Percentiles rank a stretch among this genome's conserved stretches.
These are phyloP conservation scores for Stercorarius parasiticus DNA, from an alignment of 2,113 vertebrate genomes.

Conservation along the genomic window DNA sequence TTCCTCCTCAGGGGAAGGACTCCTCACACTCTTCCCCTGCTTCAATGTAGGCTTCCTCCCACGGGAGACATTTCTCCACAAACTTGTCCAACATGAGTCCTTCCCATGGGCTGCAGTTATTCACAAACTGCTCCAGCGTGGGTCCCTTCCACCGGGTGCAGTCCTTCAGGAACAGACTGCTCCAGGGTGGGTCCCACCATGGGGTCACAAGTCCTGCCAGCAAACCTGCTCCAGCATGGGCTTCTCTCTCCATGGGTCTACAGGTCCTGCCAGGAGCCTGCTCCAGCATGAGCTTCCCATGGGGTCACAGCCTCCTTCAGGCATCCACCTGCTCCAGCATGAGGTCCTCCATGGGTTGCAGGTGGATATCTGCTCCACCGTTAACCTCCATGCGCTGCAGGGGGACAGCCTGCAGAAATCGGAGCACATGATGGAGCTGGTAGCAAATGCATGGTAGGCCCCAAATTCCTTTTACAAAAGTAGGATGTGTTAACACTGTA, in stretches of 20 bases:
- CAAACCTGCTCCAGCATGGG: not conserved
- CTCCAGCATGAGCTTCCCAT: not conserved
- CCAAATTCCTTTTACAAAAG: not conserved
- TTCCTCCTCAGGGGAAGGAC: not conserved
- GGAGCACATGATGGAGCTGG: not conserved
- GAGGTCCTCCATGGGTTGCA: not conserved
- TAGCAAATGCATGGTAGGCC: not conserved
- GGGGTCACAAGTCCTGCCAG: not conserved
- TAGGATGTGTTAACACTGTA: not conserved
- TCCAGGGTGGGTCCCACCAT: not conserved
- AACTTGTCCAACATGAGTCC: not conserved
- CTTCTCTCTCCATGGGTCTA: not conserved
- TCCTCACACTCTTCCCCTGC: not conserved
- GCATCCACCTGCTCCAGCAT: not conserved
- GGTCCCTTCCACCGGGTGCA: not conserved
- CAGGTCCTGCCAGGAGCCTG: not conserved
- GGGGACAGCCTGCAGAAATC: not conserved
- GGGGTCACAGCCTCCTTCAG: not conserved
- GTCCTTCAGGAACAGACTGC: not conserved
- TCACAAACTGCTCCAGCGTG: not conserved
- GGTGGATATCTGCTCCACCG: not conserved
- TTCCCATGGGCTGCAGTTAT: not conserved
- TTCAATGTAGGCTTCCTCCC: not conserved
- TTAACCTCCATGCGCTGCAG: not conserved
- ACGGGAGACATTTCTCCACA: accelerated